Base-by-base conservation (phyloP, 1,140 invertebrate genomes). In the Formica exsecta region DNA sequence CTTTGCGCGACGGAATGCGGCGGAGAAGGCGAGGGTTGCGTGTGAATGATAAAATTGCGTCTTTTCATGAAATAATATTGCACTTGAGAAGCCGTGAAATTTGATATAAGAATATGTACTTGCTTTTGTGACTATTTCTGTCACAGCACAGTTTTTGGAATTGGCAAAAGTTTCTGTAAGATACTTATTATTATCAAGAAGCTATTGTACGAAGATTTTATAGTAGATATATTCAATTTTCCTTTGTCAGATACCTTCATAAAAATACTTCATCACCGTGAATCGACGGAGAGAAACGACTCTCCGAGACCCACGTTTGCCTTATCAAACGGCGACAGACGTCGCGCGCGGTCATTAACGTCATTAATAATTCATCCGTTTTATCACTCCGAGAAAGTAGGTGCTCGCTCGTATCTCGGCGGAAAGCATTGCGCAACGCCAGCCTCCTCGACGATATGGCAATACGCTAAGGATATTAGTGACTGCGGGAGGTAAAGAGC, bases 1-100 rank as follows among this genome's bases (percentile, higher is more conserved):
- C 75, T 90, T 90, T 90, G 74, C 86, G 79, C 74, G 66, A 81
- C 54, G 89, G 89, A 90, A 90, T 90, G 88, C 88, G 70, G 61
- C 29, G 88, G 70, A 85, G 80, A 87, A 32, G 32, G 48, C 44
- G 44, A 61, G n/a, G 73, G 85, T 84, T 87, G 83, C 57, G 61
- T 44, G 9, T 29, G 41, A 25, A 36, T 32, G 61, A 71, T 73
- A 61, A 36, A 83, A 73, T 59, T 44, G 44, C 62, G 32, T 3
- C 54, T 66, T 51, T 54, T 22, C 65, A 29, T 16, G 38, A 51
- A 51, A 73, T 38, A 44, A 44, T 29, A 70, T 83, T 83, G 38
- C 57, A 29, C 68, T 44, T 61, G 68, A 74, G 54, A 61, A 61
- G 41, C 32, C 25, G 38, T 25, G 25, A 54, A 22, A 2, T 61